A percentile compares a stretch with the other conserved stretches of the same genome.
phyloP scores from a whole-genome alignment of 2,888 invertebrate species.

The Galerucella nymphaeae region DNA sequence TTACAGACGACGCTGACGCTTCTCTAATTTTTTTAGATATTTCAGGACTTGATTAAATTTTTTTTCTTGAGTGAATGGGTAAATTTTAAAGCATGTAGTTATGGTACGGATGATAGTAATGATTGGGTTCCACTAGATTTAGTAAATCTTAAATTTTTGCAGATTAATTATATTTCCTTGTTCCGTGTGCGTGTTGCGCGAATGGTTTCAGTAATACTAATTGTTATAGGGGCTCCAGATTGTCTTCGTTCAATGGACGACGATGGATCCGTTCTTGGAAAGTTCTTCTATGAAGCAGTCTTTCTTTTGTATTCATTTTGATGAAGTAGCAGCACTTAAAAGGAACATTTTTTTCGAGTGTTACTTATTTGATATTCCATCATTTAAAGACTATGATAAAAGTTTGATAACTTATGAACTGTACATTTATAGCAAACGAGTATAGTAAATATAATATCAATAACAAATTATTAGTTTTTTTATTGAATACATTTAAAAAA shows the following conservation, averaged over 20 bases:
- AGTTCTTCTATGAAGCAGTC: conserved; percentile 31
- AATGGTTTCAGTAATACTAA: conserved; percentile 47
- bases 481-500: neutral
- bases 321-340: conserved; percentile 1
- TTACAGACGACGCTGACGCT: conserved; percentile 58
- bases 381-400: conserved; percentile 7
- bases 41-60: conserved; percentile 44
- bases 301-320: conserved; percentile 15
- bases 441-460: conserved; percentile 14
- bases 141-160: conserved; percentile 22
- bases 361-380: conserved; percentile 21
- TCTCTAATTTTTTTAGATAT: conserved; percentile 44
- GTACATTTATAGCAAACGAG: conserved; percentile 17
- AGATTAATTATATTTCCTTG: conserved; percentile 18
- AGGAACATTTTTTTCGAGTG: conserved; percentile 7
- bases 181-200: conserved; percentile 10
- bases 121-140: conserved; percentile 27
- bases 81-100: conserved; percentile 19
- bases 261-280: conserved; percentile 29
- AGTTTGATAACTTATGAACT: conserved; percentile 11
- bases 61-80: conserved; percentile 37
- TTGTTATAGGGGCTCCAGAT: conserved; percentile 51
- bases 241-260: conserved; percentile 26
- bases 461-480: neutral
- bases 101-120: conserved; percentile 10